A percentile compares a stretch with the other conserved stretches of the same genome.
These are phyloP conservation scores for Aspidapion aeneum DNA, from an alignment of 2,888 invertebrate species.

Conservation along the genomic window DNA sequence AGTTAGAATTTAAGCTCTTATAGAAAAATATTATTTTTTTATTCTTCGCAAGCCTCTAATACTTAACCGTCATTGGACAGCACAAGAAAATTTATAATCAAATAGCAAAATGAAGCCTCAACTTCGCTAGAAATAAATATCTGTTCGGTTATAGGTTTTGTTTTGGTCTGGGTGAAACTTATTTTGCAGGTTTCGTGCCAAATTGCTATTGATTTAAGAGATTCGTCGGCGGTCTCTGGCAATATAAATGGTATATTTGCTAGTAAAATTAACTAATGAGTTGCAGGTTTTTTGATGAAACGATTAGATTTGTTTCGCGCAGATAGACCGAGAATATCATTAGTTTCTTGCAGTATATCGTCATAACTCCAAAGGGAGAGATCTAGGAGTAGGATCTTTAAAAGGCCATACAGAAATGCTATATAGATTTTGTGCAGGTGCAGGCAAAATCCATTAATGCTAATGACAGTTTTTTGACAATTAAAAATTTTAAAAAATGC, in stretches of 20 bases:
- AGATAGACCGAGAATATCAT: background rate
- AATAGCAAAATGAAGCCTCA: background rate
- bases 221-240: background rate
- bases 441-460: too few relatives aligned
- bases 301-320: background rate
- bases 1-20: too few relatives aligned
- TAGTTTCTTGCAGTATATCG: too few relatives aligned
- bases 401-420: too few relatives aligned
- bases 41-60: background rate
- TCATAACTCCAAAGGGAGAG: too few relatives aligned
- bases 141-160: slow-evolving; percentile 22
- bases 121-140: background rate
- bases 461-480: too few relatives aligned
- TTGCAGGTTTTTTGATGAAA: background rate
- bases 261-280: background rate
- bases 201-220: slow-evolving; percentile 26
- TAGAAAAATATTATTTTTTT: too few relatives aligned
- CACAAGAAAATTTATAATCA: background rate
- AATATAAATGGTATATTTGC: background rate
- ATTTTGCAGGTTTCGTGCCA: slow-evolving; percentile 25
- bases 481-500: too few relatives aligned
- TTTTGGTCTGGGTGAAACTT: slow-evolving; percentile 24
- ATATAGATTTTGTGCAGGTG: too few relatives aligned
- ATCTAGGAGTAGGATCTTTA: too few relatives aligned
- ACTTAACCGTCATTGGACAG: background rate